phyloP scores from a whole-genome alignment of 2,113 vertebrate genomes.

The Sylvia atricapilla region DNA sequence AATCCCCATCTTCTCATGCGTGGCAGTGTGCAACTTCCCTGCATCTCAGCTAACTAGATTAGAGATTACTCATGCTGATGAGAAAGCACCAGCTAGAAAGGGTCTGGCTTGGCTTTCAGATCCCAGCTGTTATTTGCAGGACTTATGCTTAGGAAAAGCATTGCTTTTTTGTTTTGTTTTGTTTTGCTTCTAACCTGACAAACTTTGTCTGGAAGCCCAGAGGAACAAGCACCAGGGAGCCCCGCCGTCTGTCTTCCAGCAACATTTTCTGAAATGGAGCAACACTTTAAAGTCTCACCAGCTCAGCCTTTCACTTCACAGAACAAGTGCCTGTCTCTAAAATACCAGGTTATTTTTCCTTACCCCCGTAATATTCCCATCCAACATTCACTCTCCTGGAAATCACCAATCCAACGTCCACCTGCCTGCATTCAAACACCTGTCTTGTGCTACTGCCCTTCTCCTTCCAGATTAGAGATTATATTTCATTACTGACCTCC shows the following conservation, averaged over 20 bases:
- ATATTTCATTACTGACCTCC: slow-evolving; percentile 52
- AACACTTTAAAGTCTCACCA: not conserved
- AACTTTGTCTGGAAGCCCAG: not conserved
- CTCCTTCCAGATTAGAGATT: slow-evolving; percentile 10
- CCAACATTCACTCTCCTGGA: not conserved
- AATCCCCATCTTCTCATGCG: not conserved
- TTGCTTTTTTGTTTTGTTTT: not conserved
- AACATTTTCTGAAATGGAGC: slow-evolving; percentile 9
- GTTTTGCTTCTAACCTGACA: not conserved
- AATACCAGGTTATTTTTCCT: slow-evolving; percentile 29
- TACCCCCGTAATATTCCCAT: slow-evolving; percentile 1
- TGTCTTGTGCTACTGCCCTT: not conserved
- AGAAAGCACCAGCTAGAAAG: not conserved
- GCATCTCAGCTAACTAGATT: slow-evolving; percentile 4
- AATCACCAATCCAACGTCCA: not conserved
- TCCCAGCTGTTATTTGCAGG: not conserved
- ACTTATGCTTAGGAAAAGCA: not conserved
- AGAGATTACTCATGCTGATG: not conserved
- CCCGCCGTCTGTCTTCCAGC: not conserved
- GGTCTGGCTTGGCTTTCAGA: not conserved
- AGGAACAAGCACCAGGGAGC: slow-evolving; percentile 13
- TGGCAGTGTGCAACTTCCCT: not conserved
- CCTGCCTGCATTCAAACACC: not conserved
- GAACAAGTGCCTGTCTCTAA: not conserved
- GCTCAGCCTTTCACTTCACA: not conserved